A percentile compares a stretch with the other conserved stretches of the same genome.
These are phyloP conservation scores for Colinus virginianus DNA, from an alignment of 2,113 vertebrate species.

Conservation along the genomic window DNA sequence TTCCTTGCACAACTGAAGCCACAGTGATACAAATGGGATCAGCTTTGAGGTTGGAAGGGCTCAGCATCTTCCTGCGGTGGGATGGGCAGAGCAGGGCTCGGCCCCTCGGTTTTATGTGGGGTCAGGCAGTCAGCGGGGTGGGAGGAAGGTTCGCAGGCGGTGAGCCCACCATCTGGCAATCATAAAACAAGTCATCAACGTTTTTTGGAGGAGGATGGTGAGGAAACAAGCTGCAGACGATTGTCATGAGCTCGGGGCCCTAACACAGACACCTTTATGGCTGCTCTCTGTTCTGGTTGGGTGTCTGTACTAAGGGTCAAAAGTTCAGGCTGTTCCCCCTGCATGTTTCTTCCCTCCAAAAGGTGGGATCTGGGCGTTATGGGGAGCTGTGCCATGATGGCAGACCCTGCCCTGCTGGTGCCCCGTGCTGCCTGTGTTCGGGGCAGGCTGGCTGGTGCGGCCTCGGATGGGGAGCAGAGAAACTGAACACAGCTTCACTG, in stretches of 20 bases:
- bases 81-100: not conserved
- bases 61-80: not conserved
- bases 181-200: constrained; percentile 86
- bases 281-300: constrained; percentile 52
- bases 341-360: not conserved
- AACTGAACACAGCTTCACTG: not conserved
- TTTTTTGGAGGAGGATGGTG: constrained; percentile 75
- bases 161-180: constrained; percentile 88
- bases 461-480: not conserved
- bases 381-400: not conserved
- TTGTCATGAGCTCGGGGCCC: constrained; percentile 55
- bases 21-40: not conserved
- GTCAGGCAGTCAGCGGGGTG: constrained; percentile 78
- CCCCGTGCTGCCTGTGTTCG: not conserved
- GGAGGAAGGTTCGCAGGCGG: constrained; percentile 54
- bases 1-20: not conserved
- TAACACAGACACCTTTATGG: constrained; percentile 72
- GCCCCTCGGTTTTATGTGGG: constrained; percentile 72
- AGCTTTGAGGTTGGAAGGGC: not conserved
- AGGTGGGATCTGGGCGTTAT: constrained; percentile 61
- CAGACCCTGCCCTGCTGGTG: not conserved
- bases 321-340: constrained; percentile 76
- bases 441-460: not conserved
- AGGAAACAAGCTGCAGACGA: constrained; percentile 71
- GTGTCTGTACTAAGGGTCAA: constrained; percentile 78